These are phyloP conservation scores for Turdus rufiventris DNA, from an alignment of 2,113 vertebrate genomes.

Conservation along the genomic window DNA sequence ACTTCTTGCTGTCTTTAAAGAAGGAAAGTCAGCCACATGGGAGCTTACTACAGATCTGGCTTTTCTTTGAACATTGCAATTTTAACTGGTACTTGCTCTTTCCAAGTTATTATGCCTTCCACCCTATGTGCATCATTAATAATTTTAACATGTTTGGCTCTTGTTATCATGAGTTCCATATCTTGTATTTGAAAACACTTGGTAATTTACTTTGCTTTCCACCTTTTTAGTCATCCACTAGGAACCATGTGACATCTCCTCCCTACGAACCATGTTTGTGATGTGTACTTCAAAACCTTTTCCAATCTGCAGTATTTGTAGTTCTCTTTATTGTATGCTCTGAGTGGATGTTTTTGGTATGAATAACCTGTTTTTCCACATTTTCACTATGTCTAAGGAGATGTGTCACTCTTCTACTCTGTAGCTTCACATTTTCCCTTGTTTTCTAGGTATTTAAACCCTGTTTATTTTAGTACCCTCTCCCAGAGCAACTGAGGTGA, in stretches of 20 bases:
- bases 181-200: not conserved
- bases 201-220: not conserved
- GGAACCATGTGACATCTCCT: not conserved
- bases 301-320: not conserved
- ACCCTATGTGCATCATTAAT: not conserved
- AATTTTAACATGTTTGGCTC: not conserved
- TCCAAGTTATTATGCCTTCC: not conserved
- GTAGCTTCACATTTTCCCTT: not conserved
- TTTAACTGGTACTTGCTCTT: not conserved
- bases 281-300: not conserved
- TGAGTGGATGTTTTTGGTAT: not conserved
- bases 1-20: not conserved
- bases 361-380: not conserved
- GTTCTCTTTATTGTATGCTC: slow-evolving; percentile 32
- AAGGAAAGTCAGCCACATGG: not conserved
- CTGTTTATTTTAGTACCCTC: not conserved
- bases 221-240: slow-evolving; percentile 8
- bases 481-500: not conserved
- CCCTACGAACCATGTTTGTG: not conserved
- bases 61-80: not conserved
- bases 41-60: accelerated
- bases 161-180: not conserved
- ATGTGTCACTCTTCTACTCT: not conserved
- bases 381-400: not conserved
- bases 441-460: not conserved